Evolutionary conservation across 92 coral and sea anemone genomes (phyloP), one percentile per base, ranked within the genome.

Genomic region (Phymanthus crucifer): DNA sequence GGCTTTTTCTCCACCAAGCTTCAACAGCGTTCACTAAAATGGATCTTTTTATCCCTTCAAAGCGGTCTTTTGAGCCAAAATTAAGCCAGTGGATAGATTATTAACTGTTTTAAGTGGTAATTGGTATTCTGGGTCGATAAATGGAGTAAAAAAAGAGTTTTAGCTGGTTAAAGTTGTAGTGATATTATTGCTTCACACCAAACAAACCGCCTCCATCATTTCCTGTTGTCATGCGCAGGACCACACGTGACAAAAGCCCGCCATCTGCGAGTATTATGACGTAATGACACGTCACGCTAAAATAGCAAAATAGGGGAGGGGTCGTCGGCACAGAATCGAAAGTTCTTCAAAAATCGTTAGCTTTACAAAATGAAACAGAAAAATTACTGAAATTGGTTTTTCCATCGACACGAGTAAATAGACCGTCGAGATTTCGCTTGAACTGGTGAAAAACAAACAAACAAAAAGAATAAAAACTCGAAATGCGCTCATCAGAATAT

Each of bases 171-270:
- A 38, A 48, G 57, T 13, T 40, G 26, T 36, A 52, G 40, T 48
- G 57, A 34, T 11, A 26, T 71, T 72, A 32, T 36, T 37, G 54
- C 84, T 33, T 43, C 56, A 58, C 13, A 69, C 48, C 36, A 66
- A 40, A 48, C 78, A 70, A 48, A 72, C 75, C 83, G 71, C 74
- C 77, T 46, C 84, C 78, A 80, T 57, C 78, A 80, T 71, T 80
- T 80, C 84, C 84, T 80, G 84, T 56, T 27, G 83, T 52, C 84
- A 80, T 80, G 84, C 84, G 84, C 78, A 80, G 21, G 54, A 0
- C 12, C 48, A 32, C 83, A 79, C 83, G 83, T 71, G 81, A 77
- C 77, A 43, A 69, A 71, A 46, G 70, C 84, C 84, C 84, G 84
- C 84, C 84, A 71, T 48, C 78, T 73, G 78, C 33, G 54, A 40